phyloP scores from a whole-genome alignment of 2,797 vertebrate species.

The Platalea minor region DNA sequence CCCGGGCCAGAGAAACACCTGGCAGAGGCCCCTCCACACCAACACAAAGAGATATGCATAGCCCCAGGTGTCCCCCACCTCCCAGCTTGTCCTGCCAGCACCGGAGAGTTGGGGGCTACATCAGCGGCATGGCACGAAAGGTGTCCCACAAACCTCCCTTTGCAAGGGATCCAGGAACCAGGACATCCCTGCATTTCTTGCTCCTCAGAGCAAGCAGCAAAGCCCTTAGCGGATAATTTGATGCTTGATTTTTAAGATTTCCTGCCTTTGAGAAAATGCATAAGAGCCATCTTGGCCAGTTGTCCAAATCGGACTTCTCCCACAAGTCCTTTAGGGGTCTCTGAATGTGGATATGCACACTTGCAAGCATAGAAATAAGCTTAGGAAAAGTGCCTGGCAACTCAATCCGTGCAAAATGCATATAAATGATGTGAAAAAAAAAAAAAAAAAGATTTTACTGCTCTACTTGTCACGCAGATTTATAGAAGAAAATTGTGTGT shows the following conservation, averaged over 20 bases:
- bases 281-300: neutral
- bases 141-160: neutral
- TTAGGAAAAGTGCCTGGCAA: neutral
- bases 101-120: neutral
- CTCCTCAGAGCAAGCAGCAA: neutral
- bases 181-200: neutral
- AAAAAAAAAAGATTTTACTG: neutral
- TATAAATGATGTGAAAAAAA: neutral
- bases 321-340: neutral
- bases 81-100: neutral
- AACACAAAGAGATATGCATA: neutral
- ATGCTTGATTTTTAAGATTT: neutral
- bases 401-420: neutral
- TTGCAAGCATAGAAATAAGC: slow-evolving; percentile 1
- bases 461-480: slow-evolving; percentile 57
- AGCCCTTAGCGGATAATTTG: neutral
- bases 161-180: neutral
- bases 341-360: neutral
- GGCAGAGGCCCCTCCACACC: neutral
- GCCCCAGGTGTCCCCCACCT: neutral
- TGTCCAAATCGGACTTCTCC: neutral
- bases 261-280: neutral
- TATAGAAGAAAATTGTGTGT: slow-evolving; percentile 50
- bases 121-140: neutral
- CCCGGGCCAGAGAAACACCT: neutral